Conservation (phyloP, 2,113 vertebrate genomes). For the Theropithecus gelada region DNA sequence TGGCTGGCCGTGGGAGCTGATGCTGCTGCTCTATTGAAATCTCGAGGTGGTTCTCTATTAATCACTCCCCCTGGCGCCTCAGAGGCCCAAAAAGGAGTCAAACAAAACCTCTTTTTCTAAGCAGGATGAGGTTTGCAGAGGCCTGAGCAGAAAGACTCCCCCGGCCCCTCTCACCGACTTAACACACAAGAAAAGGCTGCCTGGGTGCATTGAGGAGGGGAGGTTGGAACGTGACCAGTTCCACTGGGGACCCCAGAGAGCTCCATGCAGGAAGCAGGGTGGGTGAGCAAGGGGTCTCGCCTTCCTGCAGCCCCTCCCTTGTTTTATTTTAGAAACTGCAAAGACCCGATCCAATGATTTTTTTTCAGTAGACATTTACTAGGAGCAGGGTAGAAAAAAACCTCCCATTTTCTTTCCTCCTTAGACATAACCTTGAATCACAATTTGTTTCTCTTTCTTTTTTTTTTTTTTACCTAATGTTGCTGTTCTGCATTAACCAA, state of each 20-base stretch:
- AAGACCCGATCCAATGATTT: background rate
- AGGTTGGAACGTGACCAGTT: fast-evolving
- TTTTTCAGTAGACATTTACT: background rate
- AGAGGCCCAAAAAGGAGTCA: background rate
- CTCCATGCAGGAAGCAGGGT: fast-evolving
- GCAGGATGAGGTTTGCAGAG: conserved; percentile 44
- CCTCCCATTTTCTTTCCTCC: background rate
- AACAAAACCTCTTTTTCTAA: conserved; percentile 68
- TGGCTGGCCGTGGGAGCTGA: background rate
- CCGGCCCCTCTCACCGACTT: background rate
- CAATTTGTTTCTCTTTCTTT: no score
- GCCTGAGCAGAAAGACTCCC: background rate
- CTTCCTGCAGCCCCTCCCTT: background rate
- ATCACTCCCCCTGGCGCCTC: conserved; percentile 34
- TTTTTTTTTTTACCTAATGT: no score
- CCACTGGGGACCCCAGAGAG: background rate
- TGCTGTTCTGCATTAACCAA: background rate
- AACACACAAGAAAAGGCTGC: background rate
- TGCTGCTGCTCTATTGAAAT: background rate
- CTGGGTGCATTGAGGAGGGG: fast-evolving
- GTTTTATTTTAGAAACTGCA: background rate
- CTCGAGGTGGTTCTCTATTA: background rate
- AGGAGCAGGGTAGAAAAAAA: background rate
- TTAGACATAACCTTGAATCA: background rate
- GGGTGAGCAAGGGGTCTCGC: fast-evolving